Percentiles rank a stretch among this genome's conserved stretches.
These are phyloP conservation scores for Echinarachnius parma DNA, from an alignment of 53 echinoderm and acorn worm genomes.

Conservation along the genomic window DNA sequence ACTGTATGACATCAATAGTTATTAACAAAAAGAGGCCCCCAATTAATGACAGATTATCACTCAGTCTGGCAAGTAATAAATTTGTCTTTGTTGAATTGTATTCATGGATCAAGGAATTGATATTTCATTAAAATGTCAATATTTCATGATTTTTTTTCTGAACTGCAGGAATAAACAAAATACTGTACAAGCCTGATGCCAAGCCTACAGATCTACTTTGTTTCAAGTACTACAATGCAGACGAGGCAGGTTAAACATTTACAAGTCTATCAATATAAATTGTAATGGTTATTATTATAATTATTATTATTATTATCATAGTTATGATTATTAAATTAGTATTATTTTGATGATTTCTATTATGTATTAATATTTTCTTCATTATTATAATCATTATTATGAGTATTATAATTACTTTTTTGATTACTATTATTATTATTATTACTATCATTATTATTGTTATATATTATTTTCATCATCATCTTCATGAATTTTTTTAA, in stretches of 20 bases:
- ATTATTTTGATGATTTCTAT: neutral
- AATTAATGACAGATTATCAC: too few relatives aligned
- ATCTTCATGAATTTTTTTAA: neutral
- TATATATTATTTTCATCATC: neutral
- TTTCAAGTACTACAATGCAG: constrained; percentile 85
- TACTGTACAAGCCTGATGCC: constrained; percentile 80
- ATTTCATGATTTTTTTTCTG: neutral
- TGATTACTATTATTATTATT: neutral
- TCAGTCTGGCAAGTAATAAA: too few relatives aligned
- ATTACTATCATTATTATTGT: neutral
- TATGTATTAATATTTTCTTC: neutral
- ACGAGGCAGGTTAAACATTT: constrained; percentile 62
- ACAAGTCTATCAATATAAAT: neutral
- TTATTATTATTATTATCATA: neutral
- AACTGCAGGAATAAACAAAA: constrained; percentile 70
- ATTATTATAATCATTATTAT: neutral
- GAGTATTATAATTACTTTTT: neutral
- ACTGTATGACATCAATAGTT: too few relatives aligned
- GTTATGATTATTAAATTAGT: neutral
- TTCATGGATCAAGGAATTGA: too few relatives aligned
- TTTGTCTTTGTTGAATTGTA: too few relatives aligned
- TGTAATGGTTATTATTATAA: neutral
- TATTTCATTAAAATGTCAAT: neutral
- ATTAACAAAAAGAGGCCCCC: too few relatives aligned
- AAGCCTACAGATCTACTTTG: constrained; percentile 75